These are phyloP conservation scores for Caerostris extrusa DNA, from an alignment of 1,140 invertebrate genomes.

Conservation along the genomic window DNA sequence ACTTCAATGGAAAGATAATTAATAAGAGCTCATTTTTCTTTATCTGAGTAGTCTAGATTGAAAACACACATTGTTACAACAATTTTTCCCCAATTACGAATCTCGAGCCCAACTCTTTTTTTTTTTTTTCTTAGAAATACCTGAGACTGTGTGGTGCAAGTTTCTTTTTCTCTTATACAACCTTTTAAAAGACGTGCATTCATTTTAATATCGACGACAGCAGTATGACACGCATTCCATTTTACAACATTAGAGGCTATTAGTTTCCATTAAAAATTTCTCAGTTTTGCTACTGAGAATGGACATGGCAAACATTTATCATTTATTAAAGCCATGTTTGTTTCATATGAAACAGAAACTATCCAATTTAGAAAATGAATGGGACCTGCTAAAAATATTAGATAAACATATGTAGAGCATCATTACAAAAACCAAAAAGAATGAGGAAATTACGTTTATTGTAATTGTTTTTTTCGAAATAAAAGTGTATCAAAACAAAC, in stretches of 20 bases:
- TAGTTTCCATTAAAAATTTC: not conserved
- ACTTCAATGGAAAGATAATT: conserved; percentile 26
- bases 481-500: too few species aligned
- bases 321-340: not conserved
- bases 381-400: not conserved
- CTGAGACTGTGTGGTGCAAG: not conserved
- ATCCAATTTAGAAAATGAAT: not conserved
- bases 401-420: too few species aligned
- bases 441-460: too few species aligned
- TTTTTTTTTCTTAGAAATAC: not conserved
- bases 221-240: not conserved
- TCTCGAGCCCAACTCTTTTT: not conserved
- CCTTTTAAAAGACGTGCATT: not conserved
- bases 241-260: not conserved
- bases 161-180: not conserved
- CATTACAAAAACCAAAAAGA: too few species aligned
- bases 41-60: not conserved
- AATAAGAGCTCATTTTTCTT: conserved; percentile 24
- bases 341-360: not conserved
- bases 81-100: conserved; percentile 18
- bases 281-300: not conserved
- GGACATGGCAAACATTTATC: not conserved
- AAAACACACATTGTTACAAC: conserved; percentile 11
- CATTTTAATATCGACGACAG: not conserved
- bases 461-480: too few species aligned